Percentiles rank a stretch among this genome's conserved stretches.
Conservation (phyloP, 2,113 vertebrate genomes). For the Prinia subflava region DNA sequence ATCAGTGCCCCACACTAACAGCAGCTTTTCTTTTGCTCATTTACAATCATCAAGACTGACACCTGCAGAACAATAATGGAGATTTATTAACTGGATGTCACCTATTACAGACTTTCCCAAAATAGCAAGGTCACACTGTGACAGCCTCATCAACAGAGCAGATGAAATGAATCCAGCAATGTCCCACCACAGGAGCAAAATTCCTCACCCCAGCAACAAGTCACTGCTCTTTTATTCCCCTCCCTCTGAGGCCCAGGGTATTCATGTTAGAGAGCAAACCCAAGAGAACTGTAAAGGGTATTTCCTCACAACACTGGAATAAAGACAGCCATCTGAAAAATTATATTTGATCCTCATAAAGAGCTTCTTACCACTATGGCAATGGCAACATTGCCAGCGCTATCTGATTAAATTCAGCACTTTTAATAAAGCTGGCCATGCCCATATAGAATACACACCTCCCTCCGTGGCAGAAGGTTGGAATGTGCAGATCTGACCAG, state of each 20-base stretch:
- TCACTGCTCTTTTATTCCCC: not conserved
- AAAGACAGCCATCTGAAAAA: not conserved
- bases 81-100: not conserved
- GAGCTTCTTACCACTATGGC: not conserved
- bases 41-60: not conserved
- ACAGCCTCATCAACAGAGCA: not conserved
- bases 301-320: not conserved
- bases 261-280: not conserved
- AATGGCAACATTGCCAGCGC: not conserved
- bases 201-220: not conserved
- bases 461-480: not conserved
- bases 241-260: not conserved
- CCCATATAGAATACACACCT: not conserved
- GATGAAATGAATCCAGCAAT: not conserved
- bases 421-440: not conserved
- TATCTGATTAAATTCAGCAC: not conserved
- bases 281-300: not conserved
- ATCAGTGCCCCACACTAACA: not conserved
- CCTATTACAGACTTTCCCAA: not conserved
- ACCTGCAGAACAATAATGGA: not conserved
- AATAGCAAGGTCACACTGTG: fast-evolving
- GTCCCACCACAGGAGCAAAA: not conserved
- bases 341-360: not conserved
- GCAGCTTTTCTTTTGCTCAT: not conserved
- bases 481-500: not conserved